Conservation (phyloP, 2,113 vertebrate species). For the Neogobius melanostomus region DNA sequence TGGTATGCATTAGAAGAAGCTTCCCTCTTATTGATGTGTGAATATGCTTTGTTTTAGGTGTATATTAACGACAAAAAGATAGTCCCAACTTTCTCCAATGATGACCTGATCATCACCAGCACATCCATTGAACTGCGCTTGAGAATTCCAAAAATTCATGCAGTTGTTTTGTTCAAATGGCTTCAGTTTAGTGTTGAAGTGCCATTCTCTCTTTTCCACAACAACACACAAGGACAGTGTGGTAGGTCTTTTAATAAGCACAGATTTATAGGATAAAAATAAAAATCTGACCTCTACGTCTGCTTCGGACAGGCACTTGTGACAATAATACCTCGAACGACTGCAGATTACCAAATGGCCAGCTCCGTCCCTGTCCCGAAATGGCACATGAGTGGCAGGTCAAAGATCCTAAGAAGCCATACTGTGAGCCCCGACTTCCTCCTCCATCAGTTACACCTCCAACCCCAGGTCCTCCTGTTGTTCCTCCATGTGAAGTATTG, state of each 20-base stretch:
- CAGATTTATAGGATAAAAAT: background rate
- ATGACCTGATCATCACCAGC: constrained; percentile 77
- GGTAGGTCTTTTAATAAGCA: constrained; percentile 76
- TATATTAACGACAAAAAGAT: constrained; percentile 71
- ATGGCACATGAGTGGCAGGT: constrained; percentile 82
- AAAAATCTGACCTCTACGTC: background rate
- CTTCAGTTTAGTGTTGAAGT: constrained; percentile 79
- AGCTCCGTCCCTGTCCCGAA: constrained; percentile 69
- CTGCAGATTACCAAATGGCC: constrained; percentile 77
- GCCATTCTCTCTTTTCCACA: constrained; percentile 81
- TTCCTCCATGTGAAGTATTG: constrained; percentile 78
- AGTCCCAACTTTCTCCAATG: constrained; percentile 72
- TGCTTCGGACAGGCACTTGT: constrained; percentile 79
- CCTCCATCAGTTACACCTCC: background rate
- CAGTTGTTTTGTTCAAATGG: constrained; percentile 79
- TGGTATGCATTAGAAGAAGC: background rate
- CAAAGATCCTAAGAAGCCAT: background rate
- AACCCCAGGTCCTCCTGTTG: fast-evolving
- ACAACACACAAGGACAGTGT: constrained; percentile 93
- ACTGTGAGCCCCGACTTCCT: constrained; percentile 44
- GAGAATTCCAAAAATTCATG: constrained; percentile 76
- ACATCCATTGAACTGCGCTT: constrained; percentile 78
- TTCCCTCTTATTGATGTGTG: background rate
- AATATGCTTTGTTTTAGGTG: constrained; percentile 72
- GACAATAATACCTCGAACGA: constrained; percentile 83